Base-by-base conservation (phyloP, 2,797 vertebrate species). In the Megalops cyprinoides region DNA sequence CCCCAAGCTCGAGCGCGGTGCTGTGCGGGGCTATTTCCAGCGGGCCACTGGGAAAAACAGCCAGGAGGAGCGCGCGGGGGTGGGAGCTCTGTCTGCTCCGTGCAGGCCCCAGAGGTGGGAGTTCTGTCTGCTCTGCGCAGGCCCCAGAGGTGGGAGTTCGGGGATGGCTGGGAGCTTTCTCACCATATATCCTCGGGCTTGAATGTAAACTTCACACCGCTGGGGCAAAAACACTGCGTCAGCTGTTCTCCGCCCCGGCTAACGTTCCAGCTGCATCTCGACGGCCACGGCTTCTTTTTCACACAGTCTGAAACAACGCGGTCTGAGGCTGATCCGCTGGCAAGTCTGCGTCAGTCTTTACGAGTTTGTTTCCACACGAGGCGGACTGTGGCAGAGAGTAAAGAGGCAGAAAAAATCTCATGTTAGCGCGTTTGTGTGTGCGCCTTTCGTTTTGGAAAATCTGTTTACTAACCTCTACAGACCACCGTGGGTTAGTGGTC, bases 1-100 rank as follows among this genome's bases (percentile, higher is more conserved):
- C 78, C n/a, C 51, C 0, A 42, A 53, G 10, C 44, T 51, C 25
- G 46, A 69, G 39, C 18, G 12, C n/a, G 34, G 14, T 62, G 48
- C 46, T 28, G 42, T 60, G 28, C 15, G 9, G 28, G n/a, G 80
- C 58, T 77, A 77, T 55, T 77, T 69, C 62, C 60, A 81, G 74
- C 60, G n/a, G n/a, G 75, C 48, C 75, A 56, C 62, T 23, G 71
- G 51, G 58, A 71, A 58, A 10, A 71, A 49, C 42, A 9, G n/a
- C 67, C 9, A n/a, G 37, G 15, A 60, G 79, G 25, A 48, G 39
- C 62, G 6, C 34, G 31, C 15, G 20, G 31, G 20, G 14, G 48
- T 3, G 12, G 65, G 34, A 8, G 39, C 74, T 46, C 74, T 7
- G 25, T 34, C 46, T 7, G 31, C 46, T 51, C 18, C 46, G 15